Conservation (phyloP, 2,113 vertebrate genomes). For the Eidolon helvum region DNA sequence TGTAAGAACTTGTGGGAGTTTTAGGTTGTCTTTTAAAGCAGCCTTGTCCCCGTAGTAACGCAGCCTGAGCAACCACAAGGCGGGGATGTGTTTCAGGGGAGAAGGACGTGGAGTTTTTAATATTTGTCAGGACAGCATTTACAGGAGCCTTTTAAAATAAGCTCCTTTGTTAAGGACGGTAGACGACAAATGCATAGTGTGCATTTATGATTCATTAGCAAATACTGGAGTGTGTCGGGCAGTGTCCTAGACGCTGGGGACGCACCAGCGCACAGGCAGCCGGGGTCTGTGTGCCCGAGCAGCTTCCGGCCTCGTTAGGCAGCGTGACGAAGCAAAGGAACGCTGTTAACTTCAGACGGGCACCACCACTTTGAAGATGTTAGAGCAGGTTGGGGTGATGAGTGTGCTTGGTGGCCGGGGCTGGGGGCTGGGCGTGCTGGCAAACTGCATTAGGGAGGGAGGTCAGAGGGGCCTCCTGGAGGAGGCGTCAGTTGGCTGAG, state of each 20-base stretch:
- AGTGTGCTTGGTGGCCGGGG: too few relatives aligned
- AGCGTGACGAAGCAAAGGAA: neutral
- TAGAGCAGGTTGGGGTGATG: neutral
- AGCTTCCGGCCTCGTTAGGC: neutral
- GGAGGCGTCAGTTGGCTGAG: accelerated
- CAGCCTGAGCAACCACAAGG: neutral
- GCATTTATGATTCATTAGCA: neutral
- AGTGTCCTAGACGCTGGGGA: neutral
- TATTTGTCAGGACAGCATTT: neutral
- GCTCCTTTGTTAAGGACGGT: neutral
- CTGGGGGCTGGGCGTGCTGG: too few relatives aligned
- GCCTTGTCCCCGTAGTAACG: neutral
- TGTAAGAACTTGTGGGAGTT: neutral
- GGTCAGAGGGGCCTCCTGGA: neutral
- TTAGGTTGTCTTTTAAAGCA: conserved; percentile 5
- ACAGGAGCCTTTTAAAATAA: neutral
- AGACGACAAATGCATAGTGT: neutral
- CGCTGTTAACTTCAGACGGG: neutral
- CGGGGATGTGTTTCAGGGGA: neutral
- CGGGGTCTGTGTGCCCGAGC: neutral
- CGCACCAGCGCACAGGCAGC: neutral
- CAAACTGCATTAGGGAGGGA: neutral
- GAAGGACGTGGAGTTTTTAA: neutral
- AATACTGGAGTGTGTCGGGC: neutral
- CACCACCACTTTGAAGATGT: neutral